A percentile compares a stretch with the other conserved stretches of the same genome.
Evolutionary conservation across 1,140 invertebrate species (phyloP).

Genomic region (Drosophila ercepeae): DNA sequence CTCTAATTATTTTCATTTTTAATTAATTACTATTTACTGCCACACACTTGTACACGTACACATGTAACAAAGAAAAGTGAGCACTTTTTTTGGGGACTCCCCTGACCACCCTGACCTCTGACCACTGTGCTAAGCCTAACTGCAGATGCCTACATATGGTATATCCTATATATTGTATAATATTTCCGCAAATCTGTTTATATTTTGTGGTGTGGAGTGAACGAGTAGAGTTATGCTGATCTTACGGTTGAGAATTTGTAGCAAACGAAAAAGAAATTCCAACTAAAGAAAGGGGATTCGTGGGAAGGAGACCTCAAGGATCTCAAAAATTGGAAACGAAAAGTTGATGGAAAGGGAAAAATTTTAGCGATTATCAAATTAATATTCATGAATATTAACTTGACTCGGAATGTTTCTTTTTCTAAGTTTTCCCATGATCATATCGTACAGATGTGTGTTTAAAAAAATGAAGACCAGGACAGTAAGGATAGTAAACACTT

Average conservation of each 20-base stretch:
- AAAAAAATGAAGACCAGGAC: constrained; percentile 26
- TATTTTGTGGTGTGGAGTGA: constrained; percentile 56
- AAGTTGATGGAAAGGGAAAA: constrained; percentile 2
- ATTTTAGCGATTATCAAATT: neutral
- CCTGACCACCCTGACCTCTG: constrained; percentile 21
- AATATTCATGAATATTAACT: neutral
- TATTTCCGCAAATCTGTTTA: constrained; percentile 41
- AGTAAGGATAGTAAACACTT: constrained; percentile 12
- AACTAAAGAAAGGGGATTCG: neutral
- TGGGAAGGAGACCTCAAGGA: neutral
- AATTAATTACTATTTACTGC: constrained; percentile 13
- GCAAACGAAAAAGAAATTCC: constrained; percentile 19
- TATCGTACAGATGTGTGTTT: constrained; percentile 25
- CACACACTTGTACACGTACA: constrained; percentile 35
- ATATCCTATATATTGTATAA: neutral
- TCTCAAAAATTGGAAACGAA: neutral
- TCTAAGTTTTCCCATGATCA: constrained; percentile 10
- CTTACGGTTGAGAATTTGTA: constrained; percentile 45
- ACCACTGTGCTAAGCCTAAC: constrained; percentile 55
- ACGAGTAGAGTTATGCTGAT: constrained; percentile 48
- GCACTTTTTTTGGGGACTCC: constrained; percentile 48
- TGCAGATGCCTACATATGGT: constrained; percentile 30
- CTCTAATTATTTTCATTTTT: neutral
- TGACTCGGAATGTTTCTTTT: neutral
- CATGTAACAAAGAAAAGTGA: constrained; percentile 58